Conservation (phyloP, 2,888 invertebrate genomes). For the Linnaemya tessellans region DNA sequence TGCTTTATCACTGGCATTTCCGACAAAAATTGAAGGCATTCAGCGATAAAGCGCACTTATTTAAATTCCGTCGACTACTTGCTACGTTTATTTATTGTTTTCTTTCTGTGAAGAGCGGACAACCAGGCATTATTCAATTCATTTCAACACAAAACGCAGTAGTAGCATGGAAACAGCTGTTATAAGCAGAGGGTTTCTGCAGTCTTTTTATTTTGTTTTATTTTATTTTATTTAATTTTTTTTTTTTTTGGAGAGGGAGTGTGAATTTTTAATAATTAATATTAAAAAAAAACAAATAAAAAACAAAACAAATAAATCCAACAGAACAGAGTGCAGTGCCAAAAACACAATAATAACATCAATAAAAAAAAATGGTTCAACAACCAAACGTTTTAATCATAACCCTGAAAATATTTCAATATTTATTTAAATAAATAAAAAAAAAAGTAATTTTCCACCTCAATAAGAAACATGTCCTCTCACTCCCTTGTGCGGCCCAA, state of each 20-base stretch:
- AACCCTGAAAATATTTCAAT: conserved; percentile 16
- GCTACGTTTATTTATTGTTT: conserved; percentile 28
- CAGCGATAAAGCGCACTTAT: background rate
- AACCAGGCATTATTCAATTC: conserved; percentile 45
- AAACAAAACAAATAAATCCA: background rate
- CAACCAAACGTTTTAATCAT: conserved; percentile 54
- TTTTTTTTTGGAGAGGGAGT: conserved; percentile 33
- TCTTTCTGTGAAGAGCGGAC: conserved; percentile 43
- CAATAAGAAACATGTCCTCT: conserved; percentile 44
- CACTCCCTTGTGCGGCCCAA: conserved; percentile 26
- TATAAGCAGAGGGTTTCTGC: conserved; percentile 55
- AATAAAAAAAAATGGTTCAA: conserved; percentile 48
- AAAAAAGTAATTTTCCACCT: background rate
- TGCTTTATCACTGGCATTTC: too few species aligned
- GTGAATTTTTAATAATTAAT: conserved; percentile 17
- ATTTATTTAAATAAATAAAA: conserved; percentile 21
- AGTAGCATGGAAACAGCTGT: conserved; percentile 71
- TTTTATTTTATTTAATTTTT: background rate
- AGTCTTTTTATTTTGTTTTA: background rate
- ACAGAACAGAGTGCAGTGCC: conserved; percentile 9
- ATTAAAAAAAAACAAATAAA: conserved; percentile 21
- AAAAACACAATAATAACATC: conserved; percentile 20
- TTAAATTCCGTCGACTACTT: conserved; percentile 4
- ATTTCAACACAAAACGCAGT: conserved; percentile 58
- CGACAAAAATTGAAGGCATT: background rate